Evolutionary conservation across 2,888 invertebrate species (phyloP).

Genomic region (Microplitis deprimator): DNA sequence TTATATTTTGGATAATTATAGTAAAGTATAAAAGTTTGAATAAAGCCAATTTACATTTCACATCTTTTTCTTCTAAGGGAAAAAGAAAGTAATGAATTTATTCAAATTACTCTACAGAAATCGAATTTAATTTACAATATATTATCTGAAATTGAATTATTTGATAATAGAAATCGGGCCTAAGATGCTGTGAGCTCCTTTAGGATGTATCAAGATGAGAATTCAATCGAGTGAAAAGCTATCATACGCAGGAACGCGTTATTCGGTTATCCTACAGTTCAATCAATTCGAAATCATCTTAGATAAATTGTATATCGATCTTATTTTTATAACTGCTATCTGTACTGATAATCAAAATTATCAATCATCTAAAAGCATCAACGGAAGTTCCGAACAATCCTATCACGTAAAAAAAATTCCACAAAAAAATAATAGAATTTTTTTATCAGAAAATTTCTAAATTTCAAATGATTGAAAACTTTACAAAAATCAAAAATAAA

Average conservation of each 20-base stretch:
- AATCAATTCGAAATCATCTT: neutral
- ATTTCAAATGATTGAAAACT: too few relatives aligned
- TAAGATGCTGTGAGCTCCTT: neutral
- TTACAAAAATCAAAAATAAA: too few relatives aligned
- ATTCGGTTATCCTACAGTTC: neutral
- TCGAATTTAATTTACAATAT: neutral
- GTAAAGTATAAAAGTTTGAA: too few relatives aligned
- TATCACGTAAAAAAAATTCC: too few relatives aligned
- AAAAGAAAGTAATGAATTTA: neutral
- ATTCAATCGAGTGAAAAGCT: slow-evolving; percentile 60
- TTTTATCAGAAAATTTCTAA: too few relatives aligned
- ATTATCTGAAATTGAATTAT: neutral
- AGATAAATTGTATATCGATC: too few relatives aligned
- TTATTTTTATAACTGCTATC: neutral
- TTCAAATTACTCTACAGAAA: neutral
- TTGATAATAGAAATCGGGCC: neutral
- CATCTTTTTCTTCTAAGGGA: too few relatives aligned
- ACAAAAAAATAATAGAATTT: too few relatives aligned
- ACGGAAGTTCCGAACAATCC: too few relatives aligned
- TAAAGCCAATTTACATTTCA: too few relatives aligned
- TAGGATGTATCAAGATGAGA: slow-evolving; percentile 16
- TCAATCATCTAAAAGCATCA: neutral
- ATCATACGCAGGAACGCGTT: slow-evolving; percentile 58
- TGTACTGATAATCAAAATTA: neutral
- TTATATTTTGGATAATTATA: too few relatives aligned